Percentiles rank a stretch among this genome's conserved stretches.
phyloP scores from a whole-genome alignment of 2,113 vertebrate species.

The Morone saxatilis region DNA sequence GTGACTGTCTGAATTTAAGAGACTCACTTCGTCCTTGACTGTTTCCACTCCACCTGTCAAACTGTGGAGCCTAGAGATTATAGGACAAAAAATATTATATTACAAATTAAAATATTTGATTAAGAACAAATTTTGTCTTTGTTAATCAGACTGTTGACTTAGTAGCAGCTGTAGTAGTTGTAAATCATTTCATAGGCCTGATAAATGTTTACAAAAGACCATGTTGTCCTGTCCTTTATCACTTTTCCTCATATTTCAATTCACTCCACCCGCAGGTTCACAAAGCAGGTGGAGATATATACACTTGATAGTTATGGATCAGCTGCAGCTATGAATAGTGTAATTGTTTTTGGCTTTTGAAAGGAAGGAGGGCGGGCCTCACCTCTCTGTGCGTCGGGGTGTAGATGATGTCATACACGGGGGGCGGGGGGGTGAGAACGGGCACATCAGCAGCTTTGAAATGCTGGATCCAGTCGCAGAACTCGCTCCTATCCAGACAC shows the following conservation, averaged over 20 bases:
- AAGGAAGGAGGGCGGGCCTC: conserved; percentile 33
- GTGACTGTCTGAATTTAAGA: conserved; percentile 57
- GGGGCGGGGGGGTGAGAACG: conserved; percentile 80
- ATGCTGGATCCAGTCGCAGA: conserved; percentile 85
- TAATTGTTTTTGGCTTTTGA: conserved; percentile 5
- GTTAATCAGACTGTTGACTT: neutral
- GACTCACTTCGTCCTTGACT: conserved; percentile 66
- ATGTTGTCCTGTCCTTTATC: neutral
- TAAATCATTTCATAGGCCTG: conserved; percentile 9
- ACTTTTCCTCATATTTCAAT: neutral
- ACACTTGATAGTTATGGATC: conserved; percentile 1
- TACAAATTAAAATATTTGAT: conserved; percentile 15
- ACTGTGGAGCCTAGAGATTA: conserved; percentile 73
- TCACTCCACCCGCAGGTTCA: conserved; percentile 1
- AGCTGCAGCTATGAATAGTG: conserved; percentile 10
- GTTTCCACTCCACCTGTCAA: conserved; percentile 79
- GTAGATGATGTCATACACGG: conserved; percentile 87
- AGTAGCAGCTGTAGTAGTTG: neutral
- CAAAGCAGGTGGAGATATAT: neutral
- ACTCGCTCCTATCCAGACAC: conserved; percentile 79
- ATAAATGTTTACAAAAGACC: conserved; percentile 31
- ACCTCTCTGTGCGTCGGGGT: conserved; percentile 82
- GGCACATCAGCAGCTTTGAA: conserved; percentile 84
- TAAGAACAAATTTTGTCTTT: neutral
- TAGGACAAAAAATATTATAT: neutral